Percentiles rank a stretch among this genome's conserved stretches.
phyloP scores from a whole-genome alignment of 2,113 vertebrate genomes.

The Eublepharis macularius region DNA sequence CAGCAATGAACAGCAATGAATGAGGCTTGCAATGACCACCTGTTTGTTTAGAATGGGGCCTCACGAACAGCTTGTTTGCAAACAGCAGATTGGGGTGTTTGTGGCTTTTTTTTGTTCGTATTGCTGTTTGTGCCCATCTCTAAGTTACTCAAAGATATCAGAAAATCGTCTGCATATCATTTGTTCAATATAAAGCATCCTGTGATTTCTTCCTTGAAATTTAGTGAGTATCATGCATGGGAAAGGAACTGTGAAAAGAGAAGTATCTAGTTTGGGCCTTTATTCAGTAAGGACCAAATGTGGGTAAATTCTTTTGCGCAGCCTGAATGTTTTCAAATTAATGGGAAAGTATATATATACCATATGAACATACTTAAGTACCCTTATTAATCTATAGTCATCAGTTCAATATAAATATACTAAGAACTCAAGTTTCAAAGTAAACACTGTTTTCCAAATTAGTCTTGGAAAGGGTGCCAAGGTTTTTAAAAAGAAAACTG shows the following conservation, averaged over 20 bases:
- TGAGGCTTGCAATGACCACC: too few species aligned
- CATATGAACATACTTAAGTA: background rate
- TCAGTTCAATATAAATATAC: background rate
- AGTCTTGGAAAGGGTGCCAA: background rate
- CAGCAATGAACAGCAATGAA: too few species aligned
- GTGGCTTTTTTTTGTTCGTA: too few species aligned
- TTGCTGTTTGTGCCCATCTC: too few species aligned
- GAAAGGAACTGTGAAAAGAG: background rate
- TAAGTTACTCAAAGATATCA: background rate
- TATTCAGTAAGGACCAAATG: background rate
- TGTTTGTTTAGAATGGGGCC: too few species aligned
- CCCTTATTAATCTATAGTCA: background rate
- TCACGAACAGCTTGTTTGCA: too few species aligned
- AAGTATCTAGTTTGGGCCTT: background rate
- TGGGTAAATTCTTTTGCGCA: background rate
- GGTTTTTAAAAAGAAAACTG: too few species aligned
- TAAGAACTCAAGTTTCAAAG: background rate
- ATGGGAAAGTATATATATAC: too few species aligned
- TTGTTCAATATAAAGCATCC: background rate
- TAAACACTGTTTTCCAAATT: background rate
- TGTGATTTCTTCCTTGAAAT: background rate
- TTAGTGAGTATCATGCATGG: background rate
- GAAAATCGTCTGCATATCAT: background rate
- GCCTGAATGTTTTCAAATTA: background rate
- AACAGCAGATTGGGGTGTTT: too few species aligned